Base-by-base conservation (phyloP, 2,113 vertebrate genomes). In the Procavia capensis region DNA sequence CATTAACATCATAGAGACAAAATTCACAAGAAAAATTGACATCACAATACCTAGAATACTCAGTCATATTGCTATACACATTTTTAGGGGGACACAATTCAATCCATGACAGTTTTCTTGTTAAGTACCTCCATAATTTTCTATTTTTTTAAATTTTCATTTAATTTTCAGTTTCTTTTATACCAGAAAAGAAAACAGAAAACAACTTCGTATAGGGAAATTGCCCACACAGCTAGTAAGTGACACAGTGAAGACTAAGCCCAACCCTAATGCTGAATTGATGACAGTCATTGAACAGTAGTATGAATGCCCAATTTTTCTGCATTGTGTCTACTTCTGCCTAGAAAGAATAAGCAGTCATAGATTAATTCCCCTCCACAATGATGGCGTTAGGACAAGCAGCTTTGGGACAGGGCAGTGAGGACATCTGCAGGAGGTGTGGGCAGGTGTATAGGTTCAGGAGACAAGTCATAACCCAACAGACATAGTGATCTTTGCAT, bases 101-200 rank as follows among this genome's bases (percentile, higher is more conserved):
- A n/a, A n/a, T n/a, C n/a, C n/a, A n/a, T n/a, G n/a, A n/a, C n/a
- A n/a, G n/a, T n/a, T n/a, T n/a, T 81, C 11, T 70, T 31, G 34
- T 81, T 84, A 90, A 80, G 59, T 81, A 88, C 94, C 85, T 91
- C 27, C 31, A 3, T 64, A 74, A 50, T 61, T 79, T 66, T 78
- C 78, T 1, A 79, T 68, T 43, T 93, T 88, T 76, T 81, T n/a
- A n/a, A 24, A 81, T 87, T 83, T 64, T 66, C 59, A 84, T n/a
- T n/a, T n/a, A n/a, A n/a, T n/a, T n/a, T n/a, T n/a, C n/a, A n/a
- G n/a, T n/a, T n/a, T n/a, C n/a, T n/a, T n/a, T n/a, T 68, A 6
- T 25, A 1, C 76, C 13, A 13, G 47, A 50, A 50, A 50, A 50
- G 47, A 50, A 80, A 63, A 79, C 16, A 87, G 14, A 59, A 66